These are phyloP conservation scores for Microcebus jonahi DNA, from an alignment of 2,113 vertebrate species.

Conservation along the genomic window DNA sequence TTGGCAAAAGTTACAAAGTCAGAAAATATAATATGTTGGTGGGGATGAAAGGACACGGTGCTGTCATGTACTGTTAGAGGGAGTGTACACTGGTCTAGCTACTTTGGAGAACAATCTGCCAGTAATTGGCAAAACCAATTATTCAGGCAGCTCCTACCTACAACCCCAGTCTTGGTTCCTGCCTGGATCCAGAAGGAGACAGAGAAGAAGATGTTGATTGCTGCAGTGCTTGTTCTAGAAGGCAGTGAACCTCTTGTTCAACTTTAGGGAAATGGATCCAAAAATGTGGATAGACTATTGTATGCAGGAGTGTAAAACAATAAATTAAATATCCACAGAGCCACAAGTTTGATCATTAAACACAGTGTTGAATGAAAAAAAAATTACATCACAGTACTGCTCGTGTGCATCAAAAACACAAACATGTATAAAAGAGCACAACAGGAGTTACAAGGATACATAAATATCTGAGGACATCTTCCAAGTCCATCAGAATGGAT, in stretches of 20 bases:
- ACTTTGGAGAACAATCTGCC: not conserved
- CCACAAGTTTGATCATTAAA: not conserved
- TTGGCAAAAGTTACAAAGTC: not conserved
- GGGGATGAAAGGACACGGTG: not conserved
- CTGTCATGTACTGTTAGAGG: not conserved
- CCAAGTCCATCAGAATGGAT: not conserved
- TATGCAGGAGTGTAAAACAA: not conserved
- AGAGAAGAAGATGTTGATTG: not conserved
- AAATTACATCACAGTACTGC: not conserved
- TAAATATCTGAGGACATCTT: not conserved
- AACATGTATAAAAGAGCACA: not conserved
- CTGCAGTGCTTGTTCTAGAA: not conserved
- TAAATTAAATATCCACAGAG: not conserved
- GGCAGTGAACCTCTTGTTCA: not conserved
- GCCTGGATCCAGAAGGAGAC: not conserved
- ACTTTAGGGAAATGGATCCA: not conserved
- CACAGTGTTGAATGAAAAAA: not conserved
- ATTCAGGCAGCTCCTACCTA: not conserved
- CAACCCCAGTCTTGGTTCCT: not conserved
- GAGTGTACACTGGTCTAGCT: not conserved
- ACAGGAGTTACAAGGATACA: not conserved
- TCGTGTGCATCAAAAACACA: not conserved
- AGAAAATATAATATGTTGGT: not conserved
- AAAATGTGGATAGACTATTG: constrained; percentile 9
- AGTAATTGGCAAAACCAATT: not conserved